phyloP scores from a whole-genome alignment of 2,113 vertebrate genomes.

The Aptenodytes forsteri region DNA sequence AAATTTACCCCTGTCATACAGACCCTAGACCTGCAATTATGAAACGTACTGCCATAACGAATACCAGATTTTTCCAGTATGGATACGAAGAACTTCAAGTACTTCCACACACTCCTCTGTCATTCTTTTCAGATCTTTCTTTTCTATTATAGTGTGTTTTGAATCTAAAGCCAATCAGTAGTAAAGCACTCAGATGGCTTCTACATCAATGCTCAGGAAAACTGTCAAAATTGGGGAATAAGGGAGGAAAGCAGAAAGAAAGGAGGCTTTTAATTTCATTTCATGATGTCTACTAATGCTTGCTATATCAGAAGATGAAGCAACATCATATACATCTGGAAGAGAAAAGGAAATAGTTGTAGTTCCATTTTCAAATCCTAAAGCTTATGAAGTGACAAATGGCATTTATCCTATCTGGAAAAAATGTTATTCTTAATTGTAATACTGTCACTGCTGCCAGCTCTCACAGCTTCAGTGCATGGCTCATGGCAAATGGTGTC shows the following conservation, averaged over 20 bases:
- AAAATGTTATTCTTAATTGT: conserved; percentile 40
- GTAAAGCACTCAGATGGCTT: background rate
- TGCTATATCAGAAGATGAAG: background rate
- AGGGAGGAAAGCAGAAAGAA: background rate
- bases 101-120: background rate
- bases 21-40: background rate
- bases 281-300: background rate
- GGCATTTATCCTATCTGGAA: conserved; percentile 44
- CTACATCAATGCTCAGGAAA: background rate
- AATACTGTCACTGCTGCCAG: conserved; percentile 27
- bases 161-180: background rate
- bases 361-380: conserved; percentile 27
- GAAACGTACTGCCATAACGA: background rate
- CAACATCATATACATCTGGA: conserved; percentile 3
- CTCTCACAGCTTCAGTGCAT: conserved; percentile 9
- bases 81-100: background rate
- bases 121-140: background rate
- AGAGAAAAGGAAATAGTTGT: background rate
- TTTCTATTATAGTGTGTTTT: background rate
- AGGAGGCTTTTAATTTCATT: background rate
- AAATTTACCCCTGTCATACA: background rate
- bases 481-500: background rate
- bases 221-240: background rate
- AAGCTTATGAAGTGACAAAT: conserved; percentile 39
- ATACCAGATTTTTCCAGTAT: background rate